A percentile compares a stretch with the other conserved stretches of the same genome.
phyloP scores from a whole-genome alignment of 2,888 invertebrate genomes.

The Atethmia centrago region DNA sequence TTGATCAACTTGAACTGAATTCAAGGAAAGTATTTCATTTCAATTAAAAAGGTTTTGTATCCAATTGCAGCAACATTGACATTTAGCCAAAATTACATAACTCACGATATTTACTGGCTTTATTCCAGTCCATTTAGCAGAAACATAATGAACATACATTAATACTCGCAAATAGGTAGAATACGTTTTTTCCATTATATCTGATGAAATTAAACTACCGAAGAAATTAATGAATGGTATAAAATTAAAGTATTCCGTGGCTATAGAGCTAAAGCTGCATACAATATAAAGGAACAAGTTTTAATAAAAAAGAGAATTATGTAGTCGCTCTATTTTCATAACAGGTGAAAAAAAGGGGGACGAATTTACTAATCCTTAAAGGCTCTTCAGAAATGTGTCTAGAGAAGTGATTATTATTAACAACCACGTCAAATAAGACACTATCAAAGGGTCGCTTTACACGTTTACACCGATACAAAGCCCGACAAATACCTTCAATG shows the following conservation, averaged over 20 bases:
- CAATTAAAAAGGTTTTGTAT: slow-evolving; percentile 55
- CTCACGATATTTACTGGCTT: slow-evolving; percentile 32
- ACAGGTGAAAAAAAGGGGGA: not conserved
- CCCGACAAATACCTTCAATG: slow-evolving; percentile 25
- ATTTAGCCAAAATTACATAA: slow-evolving; percentile 55
- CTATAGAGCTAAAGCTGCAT: not conserved
- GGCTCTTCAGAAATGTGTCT: not conserved
- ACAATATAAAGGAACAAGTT: not conserved
- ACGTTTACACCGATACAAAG: slow-evolving; percentile 14
- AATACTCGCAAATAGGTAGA: not conserved
- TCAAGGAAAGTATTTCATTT: slow-evolving; percentile 58
- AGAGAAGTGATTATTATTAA: not conserved
- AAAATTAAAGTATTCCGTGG: not conserved
- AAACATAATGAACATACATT: not conserved
- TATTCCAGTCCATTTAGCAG: slow-evolving; percentile 20
- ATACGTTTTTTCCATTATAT: not conserved
- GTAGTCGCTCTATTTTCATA: not conserved
- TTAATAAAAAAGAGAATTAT: not conserved
- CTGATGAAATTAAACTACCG: not conserved
- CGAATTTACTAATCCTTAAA: not conserved
- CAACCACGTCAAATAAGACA: not conserved
- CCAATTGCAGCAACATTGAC: slow-evolving; percentile 58
- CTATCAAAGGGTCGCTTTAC: not conserved
- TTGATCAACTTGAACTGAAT: slow-evolving; percentile 59
- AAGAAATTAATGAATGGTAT: not conserved